Evolutionary conservation across 2,888 invertebrate genomes (phyloP).

Genomic region (Phorcus lineatus): DNA sequence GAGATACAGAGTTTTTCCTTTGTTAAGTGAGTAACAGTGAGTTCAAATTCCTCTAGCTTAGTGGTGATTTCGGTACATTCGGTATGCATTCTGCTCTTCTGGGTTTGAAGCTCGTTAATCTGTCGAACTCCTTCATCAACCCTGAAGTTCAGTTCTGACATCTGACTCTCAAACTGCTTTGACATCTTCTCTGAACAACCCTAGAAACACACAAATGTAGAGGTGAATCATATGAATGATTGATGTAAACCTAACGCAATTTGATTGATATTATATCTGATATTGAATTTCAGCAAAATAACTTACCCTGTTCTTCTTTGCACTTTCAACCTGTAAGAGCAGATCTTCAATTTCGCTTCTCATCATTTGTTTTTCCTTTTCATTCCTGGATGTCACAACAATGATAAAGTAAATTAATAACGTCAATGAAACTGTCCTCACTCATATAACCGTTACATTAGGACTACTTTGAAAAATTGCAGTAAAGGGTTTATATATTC

Average conservation of each 20-base stretch:
- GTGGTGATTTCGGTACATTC: constrained; percentile 97
- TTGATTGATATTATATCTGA: too few species aligned
- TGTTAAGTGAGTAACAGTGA: constrained; percentile 94
- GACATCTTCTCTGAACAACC: constrained; percentile 98
- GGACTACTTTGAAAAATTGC: too few species aligned
- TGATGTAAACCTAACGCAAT: too few species aligned
- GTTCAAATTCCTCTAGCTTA: constrained; percentile 98
- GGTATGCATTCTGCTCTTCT: constrained; percentile 96
- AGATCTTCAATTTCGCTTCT: constrained; percentile 17
- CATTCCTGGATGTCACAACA: neutral
- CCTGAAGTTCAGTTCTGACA: constrained; percentile 95
- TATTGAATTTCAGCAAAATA: neutral
- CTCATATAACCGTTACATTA: too few species aligned
- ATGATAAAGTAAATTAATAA: too few species aligned
- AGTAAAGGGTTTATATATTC: too few species aligned
- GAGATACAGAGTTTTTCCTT: constrained; percentile 93
- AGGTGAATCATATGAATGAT: too few species aligned
- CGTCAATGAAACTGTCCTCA: too few species aligned
- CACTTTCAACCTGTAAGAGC: constrained; percentile 92
- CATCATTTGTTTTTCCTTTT: constrained; percentile 15
- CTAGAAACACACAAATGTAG: constrained; percentile 76
- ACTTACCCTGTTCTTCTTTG: constrained; percentile 95
- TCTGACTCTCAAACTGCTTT: constrained; percentile 96
- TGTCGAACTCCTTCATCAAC: constrained; percentile 98
- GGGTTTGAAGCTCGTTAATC: constrained; percentile 88